phyloP scores from a whole-genome alignment of 1,140 invertebrate species.

The Lasaia peninsularis region DNA sequence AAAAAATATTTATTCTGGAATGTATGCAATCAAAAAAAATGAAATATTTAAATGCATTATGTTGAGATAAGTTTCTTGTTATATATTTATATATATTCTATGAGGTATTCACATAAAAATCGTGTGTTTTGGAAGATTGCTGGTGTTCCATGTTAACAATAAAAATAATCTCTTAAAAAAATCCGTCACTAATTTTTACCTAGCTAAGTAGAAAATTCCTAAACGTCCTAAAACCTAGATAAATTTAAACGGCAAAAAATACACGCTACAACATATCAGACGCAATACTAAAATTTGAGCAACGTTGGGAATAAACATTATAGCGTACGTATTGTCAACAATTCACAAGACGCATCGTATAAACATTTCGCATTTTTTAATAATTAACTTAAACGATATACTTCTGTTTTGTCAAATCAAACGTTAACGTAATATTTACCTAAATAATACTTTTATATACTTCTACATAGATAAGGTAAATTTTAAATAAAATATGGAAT shows the following conservation, averaged over 20 bases:
- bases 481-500: too few relatives aligned
- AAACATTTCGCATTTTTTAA: background rate
- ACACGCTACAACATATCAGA: conserved; percentile 34
- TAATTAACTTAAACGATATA: too few relatives aligned
- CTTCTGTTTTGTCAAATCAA: too few relatives aligned
- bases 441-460: too few relatives aligned
- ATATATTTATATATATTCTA: background rate
- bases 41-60: background rate
- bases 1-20: too few relatives aligned
- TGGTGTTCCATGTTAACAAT: conserved; percentile 18
- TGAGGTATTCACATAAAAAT: background rate
- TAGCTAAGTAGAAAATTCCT: conserved; percentile 20
- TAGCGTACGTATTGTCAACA: conserved; percentile 69
- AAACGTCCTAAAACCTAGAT: conserved; percentile 27
- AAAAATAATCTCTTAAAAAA: conserved; percentile 22
- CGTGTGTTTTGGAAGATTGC: conserved; percentile 10
- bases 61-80: background rate
- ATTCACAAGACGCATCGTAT: conserved; percentile 48
- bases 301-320: conserved; percentile 61
- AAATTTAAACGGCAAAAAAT: conserved; percentile 35
- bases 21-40: background rate
- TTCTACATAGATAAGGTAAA: too few relatives aligned
- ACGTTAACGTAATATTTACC: too few relatives aligned
- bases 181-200: conserved; percentile 12
- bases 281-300: conserved; percentile 58